Base-by-base conservation (phyloP, 2,113 vertebrate species). In the Vireo altiloquus region DNA sequence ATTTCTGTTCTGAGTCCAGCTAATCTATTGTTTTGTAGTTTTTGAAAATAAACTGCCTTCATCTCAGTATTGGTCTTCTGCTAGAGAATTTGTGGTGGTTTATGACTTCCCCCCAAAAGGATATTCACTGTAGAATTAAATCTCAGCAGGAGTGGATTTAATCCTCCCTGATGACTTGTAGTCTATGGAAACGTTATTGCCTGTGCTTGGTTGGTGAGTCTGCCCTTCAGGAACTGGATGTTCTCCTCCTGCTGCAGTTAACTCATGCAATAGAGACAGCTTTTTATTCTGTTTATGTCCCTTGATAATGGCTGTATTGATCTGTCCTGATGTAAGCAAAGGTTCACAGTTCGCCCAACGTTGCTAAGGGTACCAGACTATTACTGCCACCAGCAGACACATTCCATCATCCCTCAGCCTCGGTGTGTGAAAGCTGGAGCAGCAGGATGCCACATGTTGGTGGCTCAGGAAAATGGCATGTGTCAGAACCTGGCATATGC, bases 231-330 rank as follows among this genome's bases (percentile, higher is more conserved):
- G 92, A 95, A 33, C 3, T 86, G 89, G 88, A 91, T 86, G 89
- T 93, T 94, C 93, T 96, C 77, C 77, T 92, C 92, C 92, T 95
- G 81, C 90, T 77, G 84, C 87, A 77, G 88, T 96, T 97, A 96
- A 96, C 94, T 95, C 93, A 56, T 93, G 92, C 95, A 91, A 77
- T 66, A 90, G 81, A 92, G 89, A 94, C 69, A 76, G 83, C 69
- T 78, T 95, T 96, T 94, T 95, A 90, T 95, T 91, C 92, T 86
- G 86, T 95, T 97, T 96, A 93, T 89, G 82, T 95, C 78, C 83
- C 86, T 81, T 92, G 94, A 47, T 96, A 97, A 96, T 72, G 83
- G 82, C 64, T 80, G 89, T 96, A 96, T 97, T 92, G 97, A 97
- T 95, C 96, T 72, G 92, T 33, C 82, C 92, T 81, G 74, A 94